A percentile compares a stretch with the other conserved stretches of the same genome.
Evolutionary conservation across 2,113 vertebrate genomes (phyloP).

Genomic region (Dunckerocampus dactyliophorus): DNA sequence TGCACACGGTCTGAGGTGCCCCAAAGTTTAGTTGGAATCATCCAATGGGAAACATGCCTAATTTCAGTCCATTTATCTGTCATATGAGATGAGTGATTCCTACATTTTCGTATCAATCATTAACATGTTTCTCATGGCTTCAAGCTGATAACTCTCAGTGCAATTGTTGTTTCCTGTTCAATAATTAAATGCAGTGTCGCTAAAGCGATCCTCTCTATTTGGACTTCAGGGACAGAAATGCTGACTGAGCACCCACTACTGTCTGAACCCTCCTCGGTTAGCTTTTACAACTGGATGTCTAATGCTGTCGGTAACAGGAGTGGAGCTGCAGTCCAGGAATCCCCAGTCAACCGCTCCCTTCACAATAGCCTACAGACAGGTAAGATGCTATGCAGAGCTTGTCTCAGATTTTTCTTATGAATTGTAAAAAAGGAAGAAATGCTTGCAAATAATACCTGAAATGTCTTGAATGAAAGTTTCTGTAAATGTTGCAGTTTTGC

Average conservation of each 20-base stretch:
- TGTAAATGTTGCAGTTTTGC: constrained; percentile 30
- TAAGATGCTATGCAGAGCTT: constrained; percentile 44
- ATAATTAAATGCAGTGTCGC: constrained; percentile 7
- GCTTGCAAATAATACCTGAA: no score
- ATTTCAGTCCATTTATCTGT: no score
- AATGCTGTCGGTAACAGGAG: constrained; percentile 91
- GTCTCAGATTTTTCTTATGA: not conserved
- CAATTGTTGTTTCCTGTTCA: not conserved
- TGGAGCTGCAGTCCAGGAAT: constrained; percentile 82
- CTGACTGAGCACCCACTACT: constrained; percentile 92
- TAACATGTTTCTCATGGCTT: not conserved
- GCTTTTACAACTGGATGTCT: constrained; percentile 99
- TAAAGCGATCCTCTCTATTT: not conserved
- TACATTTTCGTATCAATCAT: not conserved
- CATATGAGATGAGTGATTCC: no score
- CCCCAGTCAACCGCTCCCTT: constrained; percentile 80
- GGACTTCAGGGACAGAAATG: constrained; percentile 81
- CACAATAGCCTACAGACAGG: constrained; percentile 93
- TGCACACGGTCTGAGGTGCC: no score
- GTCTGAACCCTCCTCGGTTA: constrained; percentile 91
- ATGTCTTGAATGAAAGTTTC: not conserved
- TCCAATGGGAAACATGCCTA: no score
- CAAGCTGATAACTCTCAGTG: not conserved
- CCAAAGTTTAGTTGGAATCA: no score
- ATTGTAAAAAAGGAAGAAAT: not conserved